Conservation (phyloP, 2,888 invertebrate genomes). For the Patella pellucida region DNA sequence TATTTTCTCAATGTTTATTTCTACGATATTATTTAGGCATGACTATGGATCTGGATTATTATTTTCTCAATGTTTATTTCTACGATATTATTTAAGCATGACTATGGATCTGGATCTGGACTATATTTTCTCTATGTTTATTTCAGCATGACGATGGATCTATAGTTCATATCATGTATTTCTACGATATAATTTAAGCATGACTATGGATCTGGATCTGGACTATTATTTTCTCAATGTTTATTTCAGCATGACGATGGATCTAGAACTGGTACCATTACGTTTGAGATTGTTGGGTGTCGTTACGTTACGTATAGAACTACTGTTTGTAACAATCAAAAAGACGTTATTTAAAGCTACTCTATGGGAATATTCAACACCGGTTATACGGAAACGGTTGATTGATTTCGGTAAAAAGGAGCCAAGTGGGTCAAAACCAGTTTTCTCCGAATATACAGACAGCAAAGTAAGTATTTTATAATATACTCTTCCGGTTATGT, state of each 20-base stretch:
- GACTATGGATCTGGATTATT: too few species aligned
- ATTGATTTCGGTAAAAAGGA: constrained; percentile 32
- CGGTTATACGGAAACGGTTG: constrained; percentile 35
- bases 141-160: too few species aligned
- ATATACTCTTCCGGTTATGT: too few species aligned
- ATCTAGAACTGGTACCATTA: constrained; percentile 37
- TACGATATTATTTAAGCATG: too few species aligned
- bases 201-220: too few species aligned
- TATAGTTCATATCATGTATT: too few species aligned
- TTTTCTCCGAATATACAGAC: constrained; percentile 25
- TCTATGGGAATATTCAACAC: constrained; percentile 36
- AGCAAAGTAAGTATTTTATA: constrained; percentile 17
- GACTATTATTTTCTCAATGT: not conserved
- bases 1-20: too few species aligned
- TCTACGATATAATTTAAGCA: too few species aligned
- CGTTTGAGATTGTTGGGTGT: constrained; percentile 27
- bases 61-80: too few species aligned
- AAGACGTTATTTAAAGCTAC: constrained; percentile 32
- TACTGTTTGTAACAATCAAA: constrained; percentile 20
- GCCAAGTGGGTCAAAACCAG: constrained; percentile 33
- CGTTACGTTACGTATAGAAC: constrained; percentile 24
- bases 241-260: constrained; percentile 30
- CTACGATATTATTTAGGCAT: too few species aligned
- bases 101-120: too few species aligned
- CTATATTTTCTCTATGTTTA: too few species aligned